phyloP scores from a whole-genome alignment of 2,113 vertebrate species.

The Pyrgilauda ruficollis region DNA sequence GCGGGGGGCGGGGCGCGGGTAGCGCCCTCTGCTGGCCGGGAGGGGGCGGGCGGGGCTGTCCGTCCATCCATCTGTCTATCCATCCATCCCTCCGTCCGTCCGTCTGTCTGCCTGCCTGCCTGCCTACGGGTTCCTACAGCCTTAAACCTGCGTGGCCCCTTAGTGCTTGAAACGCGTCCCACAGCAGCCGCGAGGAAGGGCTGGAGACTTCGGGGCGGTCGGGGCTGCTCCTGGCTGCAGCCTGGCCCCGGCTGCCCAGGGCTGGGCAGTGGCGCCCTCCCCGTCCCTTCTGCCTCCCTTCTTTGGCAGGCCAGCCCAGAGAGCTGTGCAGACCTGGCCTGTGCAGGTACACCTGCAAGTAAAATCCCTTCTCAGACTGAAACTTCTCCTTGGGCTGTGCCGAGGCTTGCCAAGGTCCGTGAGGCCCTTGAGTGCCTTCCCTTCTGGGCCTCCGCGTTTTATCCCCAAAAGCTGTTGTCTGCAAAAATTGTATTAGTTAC shows the following conservation, averaged over 20 bases:
- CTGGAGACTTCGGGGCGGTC: accelerated
- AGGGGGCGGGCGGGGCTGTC: accelerated
- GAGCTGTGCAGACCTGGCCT: no score
- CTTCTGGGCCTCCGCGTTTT: accelerated
- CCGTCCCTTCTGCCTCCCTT: accelerated
- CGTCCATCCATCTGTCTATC: accelerated
- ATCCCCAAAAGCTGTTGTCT: neutral
- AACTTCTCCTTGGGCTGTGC: neutral
- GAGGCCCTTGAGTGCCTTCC: accelerated
- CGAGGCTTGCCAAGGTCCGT: accelerated
- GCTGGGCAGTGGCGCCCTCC: accelerated
- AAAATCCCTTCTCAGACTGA: neutral
- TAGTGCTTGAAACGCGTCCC: neutral
- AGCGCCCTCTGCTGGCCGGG: neutral
- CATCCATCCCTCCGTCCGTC: accelerated
- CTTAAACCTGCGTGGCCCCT: accelerated
- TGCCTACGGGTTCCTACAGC: accelerated
- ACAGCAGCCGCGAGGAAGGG: neutral
- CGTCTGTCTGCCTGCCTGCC: no score
- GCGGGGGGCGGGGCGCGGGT: neutral
- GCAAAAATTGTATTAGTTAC: neutral
- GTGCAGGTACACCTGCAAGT: accelerated
- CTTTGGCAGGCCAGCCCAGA: neutral
- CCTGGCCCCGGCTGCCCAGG: accelerated
- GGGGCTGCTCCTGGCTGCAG: neutral